These are phyloP conservation scores for Nothobranchius furzeri DNA, from an alignment of 2,113 vertebrate genomes.

Conservation along the genomic window DNA sequence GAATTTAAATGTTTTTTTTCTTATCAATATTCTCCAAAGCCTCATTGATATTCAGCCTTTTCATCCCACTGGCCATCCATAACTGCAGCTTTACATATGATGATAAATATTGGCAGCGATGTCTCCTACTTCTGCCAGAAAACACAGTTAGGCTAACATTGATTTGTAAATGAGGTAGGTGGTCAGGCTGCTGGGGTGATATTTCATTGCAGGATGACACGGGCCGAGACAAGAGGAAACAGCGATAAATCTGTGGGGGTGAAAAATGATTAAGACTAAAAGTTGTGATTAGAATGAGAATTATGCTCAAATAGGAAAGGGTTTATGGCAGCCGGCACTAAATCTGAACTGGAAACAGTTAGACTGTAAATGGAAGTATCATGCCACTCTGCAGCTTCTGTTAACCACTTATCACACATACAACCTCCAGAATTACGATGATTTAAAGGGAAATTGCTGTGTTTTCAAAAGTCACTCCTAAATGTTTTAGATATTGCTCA, in stretches of 20 bases:
- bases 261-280: not conserved
- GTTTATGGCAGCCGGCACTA: not conserved
- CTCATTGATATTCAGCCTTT: conserved; percentile 24
- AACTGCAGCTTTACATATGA: conserved; percentile 21
- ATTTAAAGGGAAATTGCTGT: no score
- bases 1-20: not conserved
- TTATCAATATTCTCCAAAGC: conserved; percentile 15
- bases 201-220: not conserved
- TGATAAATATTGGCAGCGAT: conserved; percentile 15
- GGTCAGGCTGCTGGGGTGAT: not conserved
- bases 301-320: no score
- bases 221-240: not conserved
- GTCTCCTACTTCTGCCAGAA: conserved; percentile 17
- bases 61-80: conserved; percentile 29
- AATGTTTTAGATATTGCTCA: no score
- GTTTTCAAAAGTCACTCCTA: no score
- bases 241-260: not conserved
- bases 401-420: not conserved
- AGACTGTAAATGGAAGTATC: not conserved
- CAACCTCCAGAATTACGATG: no score
- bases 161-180: conserved; percentile 21
- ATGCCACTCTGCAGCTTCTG: not conserved
- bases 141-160: conserved; percentile 10
- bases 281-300: not conserved
- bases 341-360: not conserved